Base-by-base conservation (phyloP, 2,797 vertebrate genomes). In the Trachurus trachurus region DNA sequence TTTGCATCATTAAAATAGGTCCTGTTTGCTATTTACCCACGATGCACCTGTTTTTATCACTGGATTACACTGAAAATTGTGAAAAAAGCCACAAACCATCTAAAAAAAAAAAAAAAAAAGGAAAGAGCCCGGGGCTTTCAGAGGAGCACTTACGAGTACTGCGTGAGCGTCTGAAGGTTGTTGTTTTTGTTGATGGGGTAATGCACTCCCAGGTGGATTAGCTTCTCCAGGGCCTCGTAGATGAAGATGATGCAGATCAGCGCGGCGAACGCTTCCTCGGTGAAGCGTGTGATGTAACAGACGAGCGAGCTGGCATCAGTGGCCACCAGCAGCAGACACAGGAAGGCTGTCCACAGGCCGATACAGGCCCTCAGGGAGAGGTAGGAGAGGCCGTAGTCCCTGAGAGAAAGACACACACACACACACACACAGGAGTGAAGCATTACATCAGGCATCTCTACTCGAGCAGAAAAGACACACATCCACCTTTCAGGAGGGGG, bases 181-280 rank as follows among this genome's bases (percentile, higher is more conserved):
- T 97, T 99, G 95, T 99, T 93, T 95, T 98, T 99, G 90, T 99
- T 97, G 96, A 99, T 96, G 85, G 98, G 96, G 90, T 99, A 99
- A 3, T 96, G 95, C 80, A 97, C 96, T 54, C 98, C 97, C 86
- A 99, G 96, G 94, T 99, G 98, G 88, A 97, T 84, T 26, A 99
- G 94, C 93, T 99, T 99, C 95, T 99, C 98, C 92, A 99, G 95
- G 80, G 98, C 98, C 93, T 99, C 98, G 22, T 99, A 99, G 94
- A 99, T 99, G 93, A 99, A 99, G 92, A 99, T 99, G 82, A 99
- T 98, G 95, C 98, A 99, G 94, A 99, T 99, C 80, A 99, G 97
- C 44, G 98, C 91, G 21, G 98, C 98, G 73, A 99, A 99, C 57
- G 98, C 98, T 94, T 99, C 98, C 93, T 99, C 98, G 0, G 98